Evolutionary conservation across 1,140 invertebrate species (phyloP), one percentile per base, ranked within the genome.

Genomic region (Streblospio benedicti): DNA sequence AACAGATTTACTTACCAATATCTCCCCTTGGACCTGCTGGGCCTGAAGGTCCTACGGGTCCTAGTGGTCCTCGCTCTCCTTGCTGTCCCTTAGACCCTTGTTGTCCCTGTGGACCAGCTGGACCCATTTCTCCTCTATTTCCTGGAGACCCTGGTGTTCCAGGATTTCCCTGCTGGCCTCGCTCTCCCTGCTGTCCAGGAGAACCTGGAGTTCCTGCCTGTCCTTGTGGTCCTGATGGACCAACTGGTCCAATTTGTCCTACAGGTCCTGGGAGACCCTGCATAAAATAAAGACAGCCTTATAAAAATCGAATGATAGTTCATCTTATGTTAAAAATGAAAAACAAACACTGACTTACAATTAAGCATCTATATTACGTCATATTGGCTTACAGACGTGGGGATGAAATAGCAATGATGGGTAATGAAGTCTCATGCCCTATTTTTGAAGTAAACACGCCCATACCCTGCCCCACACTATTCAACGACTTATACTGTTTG

Each of bases 101-200:
- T n/a, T 3, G 18, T 25, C 54, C 60, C 30, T 18, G 18, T 18
- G 44, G 23, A 49, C 60, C 60, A 57, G 33, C 32, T 2, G 28
- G 45, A 1, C 60, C 60, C 57, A 28, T 14, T 5, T 18, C 57
- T 47, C 4, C 2, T 38, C 35, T 20, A 32, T 52, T 47, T 51
- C 20, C 27, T 38, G 16, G 43, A 28, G 63, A 1, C 38, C 62
- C 62, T 44, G 14, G 12, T 23, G 53, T 47, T 50, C 50, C 66
- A 4, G 61, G 51, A 4, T 53, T 20, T 14, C 69, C 69, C 4
- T 45, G 56, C 16, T 44, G 35, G 25, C 66, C 66, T 16, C 20
- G 25, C 27, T 16, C n/a, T 23, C 60, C 60, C 20, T 18, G 41
- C 16, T 47, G 23, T 35, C 60, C 60, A 27, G 23, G 45, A 43